Evolutionary conservation across 2,888 invertebrate genomes (phyloP).

Genomic region (Polydrusus pterygomalis): DNA sequence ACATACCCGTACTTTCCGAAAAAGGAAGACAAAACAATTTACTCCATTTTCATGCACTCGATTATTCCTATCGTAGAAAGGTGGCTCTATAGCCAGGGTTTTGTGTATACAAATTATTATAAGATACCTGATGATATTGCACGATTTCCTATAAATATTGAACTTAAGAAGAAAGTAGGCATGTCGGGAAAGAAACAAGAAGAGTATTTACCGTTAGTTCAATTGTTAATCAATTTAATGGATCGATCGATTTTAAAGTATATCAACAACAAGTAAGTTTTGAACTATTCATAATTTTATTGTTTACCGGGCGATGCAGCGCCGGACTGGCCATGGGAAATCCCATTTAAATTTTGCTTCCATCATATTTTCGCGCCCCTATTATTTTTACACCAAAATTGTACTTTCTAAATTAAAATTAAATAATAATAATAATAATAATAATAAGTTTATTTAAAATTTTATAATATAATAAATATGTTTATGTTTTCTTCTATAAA

Average conservation of each 20-base stretch:
- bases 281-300: not conserved
- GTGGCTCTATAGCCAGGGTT: slow-evolving; percentile 70
- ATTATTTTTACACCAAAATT: no score
- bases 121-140: slow-evolving; percentile 65
- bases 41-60: slow-evolving; percentile 62
- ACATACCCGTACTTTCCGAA: slow-evolving; percentile 65
- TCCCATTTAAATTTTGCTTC: no score
- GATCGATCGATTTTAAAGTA: slow-evolving; percentile 61
- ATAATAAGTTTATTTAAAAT: no score
- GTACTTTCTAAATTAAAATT: no score
- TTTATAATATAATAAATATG: no score
- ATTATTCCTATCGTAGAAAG: slow-evolving; percentile 66
- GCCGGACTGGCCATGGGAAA: no score
- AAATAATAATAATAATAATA: no score
- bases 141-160: slow-evolving; percentile 29
- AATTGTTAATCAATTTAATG: slow-evolving; percentile 64
- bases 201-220: slow-evolving; percentile 62
- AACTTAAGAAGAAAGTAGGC: slow-evolving; percentile 1
- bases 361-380: no score
- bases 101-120: slow-evolving; percentile 60
- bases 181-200: not conserved
- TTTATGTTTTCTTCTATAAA: no score
- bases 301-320: no score
- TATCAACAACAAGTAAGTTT: slow-evolving; percentile 55
- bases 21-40: slow-evolving; percentile 50